Percentiles rank a stretch among this genome's conserved stretches.
Evolutionary conservation across 2,113 vertebrate genomes (phyloP).

Genomic region (Maccullochella peelii): DNA sequence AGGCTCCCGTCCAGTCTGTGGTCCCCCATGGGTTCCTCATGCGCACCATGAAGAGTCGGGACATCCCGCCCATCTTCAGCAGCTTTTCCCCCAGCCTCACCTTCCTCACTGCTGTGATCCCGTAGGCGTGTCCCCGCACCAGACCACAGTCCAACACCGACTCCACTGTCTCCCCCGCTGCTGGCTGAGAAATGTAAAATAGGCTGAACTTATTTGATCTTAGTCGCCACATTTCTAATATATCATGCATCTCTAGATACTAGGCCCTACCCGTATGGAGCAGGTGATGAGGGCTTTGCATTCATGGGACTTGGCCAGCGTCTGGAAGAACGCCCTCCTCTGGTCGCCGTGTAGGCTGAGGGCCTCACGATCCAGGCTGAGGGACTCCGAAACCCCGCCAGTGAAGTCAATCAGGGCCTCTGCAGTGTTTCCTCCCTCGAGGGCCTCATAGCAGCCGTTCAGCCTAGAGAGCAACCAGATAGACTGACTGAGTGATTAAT

Average conservation of each 20-base stretch:
- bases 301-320: constrained; percentile 78
- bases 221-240: neutral
- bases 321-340: constrained; percentile 83
- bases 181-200: constrained; percentile 71
- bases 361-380: constrained; percentile 74
- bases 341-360: constrained; percentile 69
- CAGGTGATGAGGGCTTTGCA: constrained; percentile 85
- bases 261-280: constrained; percentile 82
- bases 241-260: neutral
- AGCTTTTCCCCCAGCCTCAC: constrained; percentile 68
- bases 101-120: constrained; percentile 83
- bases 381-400: constrained; percentile 86
- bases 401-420: constrained; percentile 89
- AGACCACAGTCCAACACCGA: constrained; percentile 85
- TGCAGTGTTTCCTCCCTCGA: constrained; percentile 87
- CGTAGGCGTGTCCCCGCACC: constrained; percentile 87
- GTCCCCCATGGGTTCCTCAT: constrained; percentile 89
- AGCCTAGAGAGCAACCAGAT: constrained; percentile 67
- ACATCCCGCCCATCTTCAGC: constrained; percentile 45
- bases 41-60: constrained; percentile 83
- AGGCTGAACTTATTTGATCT: neutral
- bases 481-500: neutral
- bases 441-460: constrained; percentile 87
- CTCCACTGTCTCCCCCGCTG: constrained; percentile 82
- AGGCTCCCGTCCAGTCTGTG: constrained; percentile 86